These are phyloP conservation scores for Castor canadensis DNA, from an alignment of 2,113 vertebrate species.

Conservation along the genomic window DNA sequence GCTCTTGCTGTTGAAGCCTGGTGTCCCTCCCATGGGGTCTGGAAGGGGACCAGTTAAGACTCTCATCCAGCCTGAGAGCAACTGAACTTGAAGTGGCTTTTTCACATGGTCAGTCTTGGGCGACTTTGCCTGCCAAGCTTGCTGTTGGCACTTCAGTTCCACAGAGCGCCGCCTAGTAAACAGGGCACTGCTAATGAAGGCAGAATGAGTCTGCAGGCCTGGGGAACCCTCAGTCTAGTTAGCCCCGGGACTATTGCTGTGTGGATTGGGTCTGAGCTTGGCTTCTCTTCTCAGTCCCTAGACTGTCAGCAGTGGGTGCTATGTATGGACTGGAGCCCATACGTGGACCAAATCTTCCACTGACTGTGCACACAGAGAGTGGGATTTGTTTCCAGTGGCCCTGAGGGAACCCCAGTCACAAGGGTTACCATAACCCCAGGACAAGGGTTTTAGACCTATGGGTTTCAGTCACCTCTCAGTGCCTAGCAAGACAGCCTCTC, in stretches of 20 bases:
- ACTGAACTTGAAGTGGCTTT: neutral
- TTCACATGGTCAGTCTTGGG: neutral
- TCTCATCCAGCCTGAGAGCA: neutral
- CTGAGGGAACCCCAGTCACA: neutral
- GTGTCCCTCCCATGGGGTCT: neutral
- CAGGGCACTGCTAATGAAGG: neutral
- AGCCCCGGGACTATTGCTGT: neutral
- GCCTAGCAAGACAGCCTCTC: neutral
- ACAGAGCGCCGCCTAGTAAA: neutral
- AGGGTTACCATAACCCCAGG: neutral
- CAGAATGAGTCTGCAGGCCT: neutral
- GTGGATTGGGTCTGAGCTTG: neutral
- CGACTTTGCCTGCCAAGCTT: constrained; percentile 1
- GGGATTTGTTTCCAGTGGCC: neutral
- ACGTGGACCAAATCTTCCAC: neutral
- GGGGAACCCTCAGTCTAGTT: neutral
- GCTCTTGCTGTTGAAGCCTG: neutral
- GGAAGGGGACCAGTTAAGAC: neutral
- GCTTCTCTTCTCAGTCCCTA: neutral
- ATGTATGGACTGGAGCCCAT: neutral
- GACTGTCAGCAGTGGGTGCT: neutral
- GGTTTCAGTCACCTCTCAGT: neutral
- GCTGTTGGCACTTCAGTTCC: neutral
- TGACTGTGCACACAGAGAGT: neutral
- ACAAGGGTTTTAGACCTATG: neutral